Conservation (phyloP, 2,797 vertebrate genomes). For the Potorous gilbertii region DNA sequence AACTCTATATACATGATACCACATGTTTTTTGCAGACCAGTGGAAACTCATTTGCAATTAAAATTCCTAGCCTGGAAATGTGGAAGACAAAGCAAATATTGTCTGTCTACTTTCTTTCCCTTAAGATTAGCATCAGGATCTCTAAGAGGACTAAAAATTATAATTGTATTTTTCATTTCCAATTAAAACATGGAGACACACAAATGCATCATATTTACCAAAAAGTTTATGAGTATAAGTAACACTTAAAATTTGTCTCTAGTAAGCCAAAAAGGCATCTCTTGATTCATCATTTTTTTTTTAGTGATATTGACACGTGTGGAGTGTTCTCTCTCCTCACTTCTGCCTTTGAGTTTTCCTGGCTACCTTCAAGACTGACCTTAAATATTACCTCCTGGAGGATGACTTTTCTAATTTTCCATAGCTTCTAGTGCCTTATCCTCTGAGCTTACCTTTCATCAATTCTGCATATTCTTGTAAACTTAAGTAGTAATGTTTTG, state of each 20-base stretch:
- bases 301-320: background rate
- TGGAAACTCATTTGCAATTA: conserved; percentile 11
- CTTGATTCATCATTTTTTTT: background rate
- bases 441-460: background rate
- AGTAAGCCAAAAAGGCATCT: background rate
- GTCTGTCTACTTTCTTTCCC: background rate
- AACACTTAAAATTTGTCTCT: background rate
- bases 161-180: background rate
- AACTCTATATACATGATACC: background rate
- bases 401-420: background rate
- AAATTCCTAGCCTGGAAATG: background rate
- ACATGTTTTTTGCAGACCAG: background rate
- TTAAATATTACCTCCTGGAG: background rate
- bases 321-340: background rate
- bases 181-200: background rate
- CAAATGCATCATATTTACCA: background rate
- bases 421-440: background rate
- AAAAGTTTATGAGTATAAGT: background rate
- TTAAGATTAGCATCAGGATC: background rate
- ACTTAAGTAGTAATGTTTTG: background rate
- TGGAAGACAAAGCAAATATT: background rate
- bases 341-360: background rate
- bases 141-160: conserved; percentile 7
- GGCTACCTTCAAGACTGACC: background rate
- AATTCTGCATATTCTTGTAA: background rate